phyloP scores from a whole-genome alignment of 2,113 vertebrate genomes.

The Carassius carassius region DNA sequence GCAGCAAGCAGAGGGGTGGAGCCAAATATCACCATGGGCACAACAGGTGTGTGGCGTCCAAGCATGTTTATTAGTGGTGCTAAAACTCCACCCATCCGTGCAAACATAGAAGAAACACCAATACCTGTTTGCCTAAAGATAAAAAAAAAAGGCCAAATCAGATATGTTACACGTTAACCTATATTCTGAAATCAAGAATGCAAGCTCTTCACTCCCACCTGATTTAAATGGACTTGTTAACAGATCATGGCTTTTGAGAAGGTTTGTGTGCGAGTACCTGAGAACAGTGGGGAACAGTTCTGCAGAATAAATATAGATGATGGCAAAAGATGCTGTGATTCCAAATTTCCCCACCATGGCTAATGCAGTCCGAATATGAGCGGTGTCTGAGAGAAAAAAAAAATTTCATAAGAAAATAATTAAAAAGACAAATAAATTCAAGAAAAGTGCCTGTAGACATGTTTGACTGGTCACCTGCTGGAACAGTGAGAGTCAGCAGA shows the following conservation, averaged over 20 bases:
- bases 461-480: constrained; percentile 65
- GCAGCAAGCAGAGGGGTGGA: constrained; percentile 73
- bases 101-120: constrained; percentile 76
- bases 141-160: background rate
- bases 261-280: constrained; percentile 64
- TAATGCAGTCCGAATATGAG: constrained; percentile 67
- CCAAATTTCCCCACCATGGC: constrained; percentile 83
- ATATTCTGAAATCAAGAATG: background rate
- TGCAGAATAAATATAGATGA: constrained; percentile 80
- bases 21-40: constrained; percentile 75
- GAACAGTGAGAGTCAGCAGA: constrained; percentile 76
- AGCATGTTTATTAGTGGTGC: constrained; percentile 77
- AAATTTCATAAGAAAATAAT: background rate
- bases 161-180: background rate
- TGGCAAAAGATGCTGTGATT: constrained; percentile 81
- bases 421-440: background rate
- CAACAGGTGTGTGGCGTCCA: constrained; percentile 59
- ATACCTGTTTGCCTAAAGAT: constrained; percentile 81
- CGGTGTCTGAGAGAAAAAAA: constrained; percentile 63
- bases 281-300: constrained; percentile 84
- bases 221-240: too few species aligned
- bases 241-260: too few species aligned
- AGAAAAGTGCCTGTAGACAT: background rate
- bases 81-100: constrained; percentile 77
- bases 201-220: background rate